Base-by-base conservation (phyloP, 2,113 vertebrate genomes). In the Centropus bengalensis region DNA sequence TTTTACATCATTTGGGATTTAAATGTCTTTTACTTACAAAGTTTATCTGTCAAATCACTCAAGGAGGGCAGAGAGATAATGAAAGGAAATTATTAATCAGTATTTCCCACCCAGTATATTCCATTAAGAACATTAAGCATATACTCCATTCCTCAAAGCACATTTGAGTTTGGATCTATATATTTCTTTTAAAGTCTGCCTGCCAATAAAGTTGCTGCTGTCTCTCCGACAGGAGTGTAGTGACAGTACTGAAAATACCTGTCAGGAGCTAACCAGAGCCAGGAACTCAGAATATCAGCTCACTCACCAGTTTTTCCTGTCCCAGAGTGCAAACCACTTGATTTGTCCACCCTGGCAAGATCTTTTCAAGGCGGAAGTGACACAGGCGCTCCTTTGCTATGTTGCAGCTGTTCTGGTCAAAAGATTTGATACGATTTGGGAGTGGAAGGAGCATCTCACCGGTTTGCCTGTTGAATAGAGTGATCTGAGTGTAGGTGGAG, bases 21-120 rank as follows among this genome's bases (percentile, higher is more conserved):
- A 38, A 94, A 83, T 74, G 86, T 45, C 19, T 80, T 88, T 83
- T 67, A 81, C 82, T 95, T 81, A 40, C 33, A 62, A 56, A 78
- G 33, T 89, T 91, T 78, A 77, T 88, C 64, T 9, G 6, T 84
- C 88, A 78, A 38, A 60, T 90, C 2, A 9, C 91, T 94, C 59
- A 49, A 93, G 95, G 86, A 96, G 83, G 74, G 66, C 79, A 80
- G 58, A 93, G 85, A 68, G 85, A 45, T 91, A 90, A 94, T 95
- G 90, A 83, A 84, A 89, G 74, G 76, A 89, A 94, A 88, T 86
- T 85, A 86, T 81, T 96, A 85, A 95, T 88, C 83, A 95, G 63
- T 91, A 40, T 21, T 91, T 77, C 80, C 88, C 68, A 80, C 71
- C 55, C 77, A 59, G 0, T 83, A 22, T 68, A 47, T 73, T 84